Evolutionary conservation across 2,888 invertebrate species (phyloP).

Genomic region (Macropis europaea): DNA sequence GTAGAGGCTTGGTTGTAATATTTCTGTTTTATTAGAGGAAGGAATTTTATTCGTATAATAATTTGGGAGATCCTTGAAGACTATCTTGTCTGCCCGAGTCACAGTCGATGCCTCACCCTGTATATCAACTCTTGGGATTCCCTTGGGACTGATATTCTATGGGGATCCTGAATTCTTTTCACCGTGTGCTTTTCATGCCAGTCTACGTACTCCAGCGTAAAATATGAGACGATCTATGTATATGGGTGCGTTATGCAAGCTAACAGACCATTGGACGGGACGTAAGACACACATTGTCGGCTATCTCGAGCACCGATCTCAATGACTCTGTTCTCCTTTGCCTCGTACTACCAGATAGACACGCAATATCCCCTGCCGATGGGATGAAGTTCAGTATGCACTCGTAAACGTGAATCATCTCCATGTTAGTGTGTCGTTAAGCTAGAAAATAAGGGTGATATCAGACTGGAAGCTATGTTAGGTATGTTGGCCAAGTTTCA

Average conservation of each 20-base stretch:
- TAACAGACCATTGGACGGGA: slow-evolving; percentile 36
- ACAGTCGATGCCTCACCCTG: background rate
- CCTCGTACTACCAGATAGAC: slow-evolving; percentile 9
- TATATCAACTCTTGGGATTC: background rate
- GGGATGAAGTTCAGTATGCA: background rate
- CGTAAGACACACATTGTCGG: slow-evolving; percentile 27
- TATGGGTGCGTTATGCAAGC: slow-evolving; percentile 39
- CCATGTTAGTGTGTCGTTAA: too few species aligned
- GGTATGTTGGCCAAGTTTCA: too few species aligned
- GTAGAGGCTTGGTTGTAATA: too few species aligned
- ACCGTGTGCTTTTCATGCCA: background rate
- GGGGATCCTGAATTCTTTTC: slow-evolving; percentile 18
- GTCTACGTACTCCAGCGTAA: slow-evolving; percentile 23
- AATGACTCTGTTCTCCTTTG: slow-evolving; percentile 44
- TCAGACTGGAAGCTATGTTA: too few species aligned
- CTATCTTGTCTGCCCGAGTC: too few species aligned
- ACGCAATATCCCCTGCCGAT: background rate
- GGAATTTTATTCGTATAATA: too few species aligned
- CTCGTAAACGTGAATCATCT: background rate
- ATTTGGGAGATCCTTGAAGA: too few species aligned
- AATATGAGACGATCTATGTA: slow-evolving; percentile 24
- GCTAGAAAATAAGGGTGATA: too few species aligned
- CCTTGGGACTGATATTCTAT: slow-evolving; percentile 8
- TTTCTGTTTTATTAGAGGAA: too few species aligned
- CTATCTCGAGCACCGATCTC: slow-evolving; percentile 47